Evolutionary conservation across 1,140 invertebrate genomes (phyloP).

Genomic region (Drosophila mauritiana): DNA sequence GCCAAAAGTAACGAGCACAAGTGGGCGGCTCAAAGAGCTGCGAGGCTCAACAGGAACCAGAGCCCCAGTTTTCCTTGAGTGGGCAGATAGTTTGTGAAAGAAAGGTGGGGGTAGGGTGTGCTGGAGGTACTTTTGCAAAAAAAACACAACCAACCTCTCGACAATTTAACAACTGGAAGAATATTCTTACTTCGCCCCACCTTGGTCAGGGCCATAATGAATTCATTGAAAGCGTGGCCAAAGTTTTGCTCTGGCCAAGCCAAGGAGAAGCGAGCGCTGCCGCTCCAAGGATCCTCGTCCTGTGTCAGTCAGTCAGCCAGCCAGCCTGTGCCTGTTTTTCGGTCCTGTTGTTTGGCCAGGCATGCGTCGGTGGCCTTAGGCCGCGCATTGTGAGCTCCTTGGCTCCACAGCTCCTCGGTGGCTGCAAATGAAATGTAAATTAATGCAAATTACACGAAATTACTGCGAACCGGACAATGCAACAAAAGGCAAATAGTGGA

Average conservation of each 20-base stretch:
- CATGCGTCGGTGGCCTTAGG: slow-evolving; percentile 58
- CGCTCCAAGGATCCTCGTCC: slow-evolving; percentile 39
- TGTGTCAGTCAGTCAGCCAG: slow-evolving; percentile 16
- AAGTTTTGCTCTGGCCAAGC: slow-evolving; percentile 32
- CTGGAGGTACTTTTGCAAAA: neutral
- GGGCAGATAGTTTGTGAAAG: slow-evolving; percentile 53
- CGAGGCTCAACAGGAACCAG: slow-evolving; percentile 52
- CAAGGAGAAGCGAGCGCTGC: slow-evolving; percentile 25
- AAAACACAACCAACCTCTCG: slow-evolving; percentile 19
- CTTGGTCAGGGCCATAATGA: slow-evolving; percentile 63
- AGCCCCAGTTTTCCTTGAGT: slow-evolving; percentile 51
- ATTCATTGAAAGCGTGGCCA: slow-evolving; percentile 66
- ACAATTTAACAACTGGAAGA: slow-evolving; percentile 73
- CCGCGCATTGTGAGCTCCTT: slow-evolving; percentile 34
- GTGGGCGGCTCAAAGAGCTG: slow-evolving; percentile 28
- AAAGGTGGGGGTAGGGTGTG: neutral
- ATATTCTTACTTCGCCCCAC: slow-evolving; percentile 55
- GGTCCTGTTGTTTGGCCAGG: slow-evolving; percentile 40
- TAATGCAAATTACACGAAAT: slow-evolving; percentile 79
- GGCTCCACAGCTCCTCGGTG: slow-evolving; percentile 20
- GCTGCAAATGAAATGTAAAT: slow-evolving; percentile 77
- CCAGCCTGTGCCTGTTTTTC: slow-evolving; percentile 6
- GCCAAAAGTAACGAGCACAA: slow-evolving; percentile 66
- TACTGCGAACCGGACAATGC: slow-evolving; percentile 62
- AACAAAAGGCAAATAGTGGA: slow-evolving; percentile 33